Evolutionary conservation across 2,113 vertebrate genomes (phyloP).

Genomic region (Dipodomys spectabilis): DNA sequence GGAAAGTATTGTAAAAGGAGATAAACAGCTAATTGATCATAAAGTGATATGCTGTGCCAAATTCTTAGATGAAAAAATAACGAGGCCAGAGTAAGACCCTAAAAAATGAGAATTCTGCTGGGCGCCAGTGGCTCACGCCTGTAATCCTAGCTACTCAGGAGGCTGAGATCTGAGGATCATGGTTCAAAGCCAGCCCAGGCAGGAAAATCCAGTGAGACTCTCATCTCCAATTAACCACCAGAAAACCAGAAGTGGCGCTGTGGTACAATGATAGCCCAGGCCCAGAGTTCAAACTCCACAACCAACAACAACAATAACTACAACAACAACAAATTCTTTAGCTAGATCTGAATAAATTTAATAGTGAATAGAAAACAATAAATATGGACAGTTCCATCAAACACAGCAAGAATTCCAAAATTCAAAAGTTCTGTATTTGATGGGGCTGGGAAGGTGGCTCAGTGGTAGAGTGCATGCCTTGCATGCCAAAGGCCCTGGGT

Average conservation of each 20-base stretch:
- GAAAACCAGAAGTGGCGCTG: too few relatives aligned
- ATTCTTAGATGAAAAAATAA: background rate
- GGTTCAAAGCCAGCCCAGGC: too few relatives aligned
- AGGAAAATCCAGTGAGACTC: too few relatives aligned
- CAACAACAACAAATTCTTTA: too few relatives aligned
- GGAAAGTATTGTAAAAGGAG: background rate
- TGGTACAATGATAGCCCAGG: too few relatives aligned
- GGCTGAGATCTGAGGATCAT: too few relatives aligned
- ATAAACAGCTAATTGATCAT: background rate
- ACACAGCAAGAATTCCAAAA: background rate
- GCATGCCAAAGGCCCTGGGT: too few relatives aligned
- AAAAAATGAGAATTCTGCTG: background rate
- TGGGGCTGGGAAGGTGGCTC: too few relatives aligned
- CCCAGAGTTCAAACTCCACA: too few relatives aligned
- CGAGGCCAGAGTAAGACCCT: background rate
- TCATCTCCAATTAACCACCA: too few relatives aligned
- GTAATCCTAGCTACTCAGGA: too few relatives aligned
- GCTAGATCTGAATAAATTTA: background rate
- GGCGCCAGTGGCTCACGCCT: background rate
- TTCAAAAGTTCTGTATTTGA: background rate
- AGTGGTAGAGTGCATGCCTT: too few relatives aligned
- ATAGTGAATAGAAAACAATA: background rate
- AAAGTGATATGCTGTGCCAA: background rate
- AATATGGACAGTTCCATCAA: background rate
- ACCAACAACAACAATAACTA: background rate